Evolutionary conservation across 2,113 vertebrate genomes (phyloP).

Genomic region (Tachysurus vachellii): DNA sequence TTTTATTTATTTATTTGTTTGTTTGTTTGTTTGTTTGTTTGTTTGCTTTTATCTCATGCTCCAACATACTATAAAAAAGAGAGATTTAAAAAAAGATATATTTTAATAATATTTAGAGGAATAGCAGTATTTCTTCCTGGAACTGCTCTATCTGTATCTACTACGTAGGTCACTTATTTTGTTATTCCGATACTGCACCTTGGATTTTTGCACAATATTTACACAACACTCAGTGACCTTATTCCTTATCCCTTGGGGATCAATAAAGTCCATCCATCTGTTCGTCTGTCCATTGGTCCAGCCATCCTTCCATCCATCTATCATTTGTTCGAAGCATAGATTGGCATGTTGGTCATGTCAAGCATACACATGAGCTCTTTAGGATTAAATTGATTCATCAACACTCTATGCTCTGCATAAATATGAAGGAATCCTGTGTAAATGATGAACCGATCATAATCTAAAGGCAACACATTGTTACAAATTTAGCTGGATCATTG

Average conservation of each 20-base stretch:
- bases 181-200: not conserved
- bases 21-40: too few species aligned
- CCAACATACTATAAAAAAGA: not conserved
- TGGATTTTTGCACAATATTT: not conserved
- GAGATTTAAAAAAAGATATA: not conserved
- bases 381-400: not conserved
- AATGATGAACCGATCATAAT: not conserved
- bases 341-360: not conserved
- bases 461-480: not conserved
- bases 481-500: not conserved
- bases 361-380: not conserved
- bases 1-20: too few species aligned
- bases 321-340: not conserved
- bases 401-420: not conserved
- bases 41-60: not conserved
- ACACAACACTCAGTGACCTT: not conserved
- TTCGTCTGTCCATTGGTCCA: too few species aligned
- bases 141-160: too few species aligned
- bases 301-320: not conserved
- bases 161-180: too few species aligned
- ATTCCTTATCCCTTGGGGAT: not conserved
- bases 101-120: not conserved
- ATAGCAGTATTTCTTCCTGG: not conserved
- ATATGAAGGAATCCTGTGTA: too few species aligned
- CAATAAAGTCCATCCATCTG: not conserved